These are phyloP conservation scores for Gonioctena quinquepunctata DNA, from an alignment of 1,140 invertebrate genomes.

Conservation along the genomic window DNA sequence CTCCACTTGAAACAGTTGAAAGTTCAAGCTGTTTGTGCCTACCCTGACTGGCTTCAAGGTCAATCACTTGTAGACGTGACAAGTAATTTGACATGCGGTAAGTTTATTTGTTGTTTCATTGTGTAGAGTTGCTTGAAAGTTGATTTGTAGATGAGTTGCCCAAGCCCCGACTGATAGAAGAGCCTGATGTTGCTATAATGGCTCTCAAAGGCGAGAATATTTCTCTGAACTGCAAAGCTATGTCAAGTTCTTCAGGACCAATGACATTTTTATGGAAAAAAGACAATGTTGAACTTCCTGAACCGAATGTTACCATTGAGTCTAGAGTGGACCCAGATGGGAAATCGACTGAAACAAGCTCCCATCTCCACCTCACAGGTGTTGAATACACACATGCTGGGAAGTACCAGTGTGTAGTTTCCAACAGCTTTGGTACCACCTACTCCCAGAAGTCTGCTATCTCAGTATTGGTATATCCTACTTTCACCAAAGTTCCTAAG, in stretches of 20 bases:
- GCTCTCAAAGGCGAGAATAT: conserved; percentile 85
- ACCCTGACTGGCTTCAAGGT: conserved; percentile 74
- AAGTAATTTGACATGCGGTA: conserved; percentile 61
- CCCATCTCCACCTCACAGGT: conserved; percentile 71
- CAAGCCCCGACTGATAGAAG: conserved; percentile 81
- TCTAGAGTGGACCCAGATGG: conserved; percentile 46
- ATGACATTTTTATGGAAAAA: conserved; percentile 87
- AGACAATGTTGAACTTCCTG: conserved; percentile 76
- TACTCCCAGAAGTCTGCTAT: conserved; percentile 87
- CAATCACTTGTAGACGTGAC: conserved; percentile 68
- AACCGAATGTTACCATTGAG: conserved; percentile 39
- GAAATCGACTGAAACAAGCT: conserved; percentile 62
- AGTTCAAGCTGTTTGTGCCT: conserved; percentile 64
- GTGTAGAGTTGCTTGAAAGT: too few relatives aligned
- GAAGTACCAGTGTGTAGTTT: conserved; percentile 90
- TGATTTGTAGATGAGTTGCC: conserved; percentile 72
- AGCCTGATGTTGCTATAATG: conserved; percentile 78
- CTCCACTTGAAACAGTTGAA: conserved; percentile 38
- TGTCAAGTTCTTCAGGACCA: conserved; percentile 61
- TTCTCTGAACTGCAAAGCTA: conserved; percentile 79
- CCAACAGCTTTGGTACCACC: conserved; percentile 85
- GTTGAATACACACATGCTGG: conserved; percentile 79
- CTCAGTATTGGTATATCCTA: conserved; percentile 85
- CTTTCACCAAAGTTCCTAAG: conserved; percentile 81
- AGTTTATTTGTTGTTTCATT: conserved; percentile 20